Base-by-base conservation (phyloP, 1,140 invertebrate species). In the Penaeus chinensis region DNA sequence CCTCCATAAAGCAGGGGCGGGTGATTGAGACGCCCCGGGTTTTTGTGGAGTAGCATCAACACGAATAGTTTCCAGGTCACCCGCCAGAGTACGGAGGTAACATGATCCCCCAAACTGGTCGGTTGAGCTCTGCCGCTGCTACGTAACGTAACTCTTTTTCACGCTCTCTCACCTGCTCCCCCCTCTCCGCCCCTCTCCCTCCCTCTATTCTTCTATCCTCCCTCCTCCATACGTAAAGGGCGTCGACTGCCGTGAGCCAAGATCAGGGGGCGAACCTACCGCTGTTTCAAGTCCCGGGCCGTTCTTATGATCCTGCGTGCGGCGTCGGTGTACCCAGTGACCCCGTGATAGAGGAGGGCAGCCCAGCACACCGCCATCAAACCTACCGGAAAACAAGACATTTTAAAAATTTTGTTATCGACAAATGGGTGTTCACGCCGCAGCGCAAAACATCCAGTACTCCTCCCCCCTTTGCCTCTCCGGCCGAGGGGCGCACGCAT, bases 291-390 rank as follows among this genome's bases (percentile, higher is more conserved):
- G 47, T 80, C 79, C 76, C 94, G 94, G 0, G 97, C 93, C 0
- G 97, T 97, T 77, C 94, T 92, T 37, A 99, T 94, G 90, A 99
- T 97, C 91, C 96, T 95, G 89, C 94, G 95, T 0, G 98, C 97
- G 61, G 96, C 94, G 85, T 96, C 93, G 0, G 99, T 92, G 92
- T 99, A 99, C 22, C 96, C 96, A 24, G 95, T 93, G 74, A 94
- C 92, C 19, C 99, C 99, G 91, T 97, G 96, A 92, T 95, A 95
- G 93, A 99, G 94, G 93, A 99, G 93, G 5, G 98, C 96, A 8
- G 98, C 97, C 99, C 99, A 99, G 92, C 97, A 99, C 42, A 97
- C 95, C 22, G 99, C 98, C 90, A 99, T 98, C 80, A 96, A 94
- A 24, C 92, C 93, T 93, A 74, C 5, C 13, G 18, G 18, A 27